Percentiles rank a stretch among this genome's conserved stretches.
Conservation (phyloP, 1,140 invertebrate genomes). For the Hyphantria cunea region DNA sequence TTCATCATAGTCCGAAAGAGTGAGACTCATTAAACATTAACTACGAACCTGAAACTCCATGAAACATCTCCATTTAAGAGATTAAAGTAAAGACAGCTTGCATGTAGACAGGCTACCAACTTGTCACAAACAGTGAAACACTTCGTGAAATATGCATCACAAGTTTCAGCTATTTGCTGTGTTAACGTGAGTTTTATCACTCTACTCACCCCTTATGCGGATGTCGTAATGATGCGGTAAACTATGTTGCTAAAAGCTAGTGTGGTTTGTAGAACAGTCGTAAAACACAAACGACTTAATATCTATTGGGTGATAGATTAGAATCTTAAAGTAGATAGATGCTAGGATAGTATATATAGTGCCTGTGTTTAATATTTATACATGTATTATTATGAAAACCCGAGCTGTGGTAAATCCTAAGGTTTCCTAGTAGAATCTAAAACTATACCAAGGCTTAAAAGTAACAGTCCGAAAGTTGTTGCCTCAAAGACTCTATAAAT, state of each 20-base stretch:
- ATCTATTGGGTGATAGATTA: too few relatives aligned
- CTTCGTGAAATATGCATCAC: background rate
- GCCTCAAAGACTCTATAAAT: too few relatives aligned
- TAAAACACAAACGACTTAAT: too few relatives aligned
- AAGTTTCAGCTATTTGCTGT: constrained; percentile 1
- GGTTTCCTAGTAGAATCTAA: too few relatives aligned
- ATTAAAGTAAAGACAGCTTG: constrained; percentile 17
- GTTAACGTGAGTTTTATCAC: background rate
- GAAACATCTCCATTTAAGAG: constrained; percentile 16
- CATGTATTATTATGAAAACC: too few relatives aligned
- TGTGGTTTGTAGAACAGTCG: background rate
- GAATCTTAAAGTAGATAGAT: too few relatives aligned
- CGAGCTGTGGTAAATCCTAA: too few relatives aligned
- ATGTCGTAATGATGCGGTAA: background rate
- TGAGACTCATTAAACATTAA: background rate
- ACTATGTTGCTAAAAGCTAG: background rate
- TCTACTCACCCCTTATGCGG: background rate
- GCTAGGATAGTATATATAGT: too few relatives aligned
- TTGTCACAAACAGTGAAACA: constrained; percentile 24
- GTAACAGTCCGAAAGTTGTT: too few relatives aligned
- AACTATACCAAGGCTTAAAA: too few relatives aligned
- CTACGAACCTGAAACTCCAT: constrained; percentile 1
- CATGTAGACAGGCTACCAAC: constrained; percentile 1
- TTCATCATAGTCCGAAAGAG: background rate
- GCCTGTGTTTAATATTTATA: too few relatives aligned